Percentiles rank a stretch among this genome's conserved stretches.
phyloP scores from a whole-genome alignment of 2,888 invertebrate genomes.

The Leptinotarsa juncta region DNA sequence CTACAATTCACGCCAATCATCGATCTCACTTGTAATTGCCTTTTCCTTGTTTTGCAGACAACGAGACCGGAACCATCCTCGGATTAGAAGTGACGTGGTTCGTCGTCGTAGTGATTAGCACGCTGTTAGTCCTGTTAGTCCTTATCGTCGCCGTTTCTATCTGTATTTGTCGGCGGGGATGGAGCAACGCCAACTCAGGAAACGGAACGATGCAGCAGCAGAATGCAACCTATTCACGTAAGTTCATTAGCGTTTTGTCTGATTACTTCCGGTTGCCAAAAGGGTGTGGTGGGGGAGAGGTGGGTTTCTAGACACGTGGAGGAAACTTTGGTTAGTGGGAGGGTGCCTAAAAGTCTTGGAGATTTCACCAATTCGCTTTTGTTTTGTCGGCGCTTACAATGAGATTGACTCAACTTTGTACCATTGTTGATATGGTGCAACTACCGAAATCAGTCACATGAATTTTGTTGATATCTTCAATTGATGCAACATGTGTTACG shows the following conservation, averaged over 20 bases:
- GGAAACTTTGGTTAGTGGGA: too few species aligned
- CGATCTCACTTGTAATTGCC: neutral
- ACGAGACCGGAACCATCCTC: conserved; percentile 73
- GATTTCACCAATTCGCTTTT: too few species aligned
- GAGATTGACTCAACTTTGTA: too few species aligned
- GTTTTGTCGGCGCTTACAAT: too few species aligned
- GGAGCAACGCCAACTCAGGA: conserved; percentile 63
- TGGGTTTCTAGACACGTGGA: neutral
- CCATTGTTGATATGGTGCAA: too few species aligned
- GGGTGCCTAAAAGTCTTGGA: too few species aligned
- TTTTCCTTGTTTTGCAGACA: conserved; percentile 65
- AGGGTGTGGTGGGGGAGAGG: neutral
- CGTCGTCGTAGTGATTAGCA: conserved; percentile 77
- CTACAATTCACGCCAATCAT: neutral
- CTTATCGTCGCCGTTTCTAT: conserved; percentile 77
- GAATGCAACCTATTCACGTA: conserved; percentile 67
- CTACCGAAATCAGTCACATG: too few species aligned
- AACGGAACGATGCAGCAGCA: conserved; percentile 66
- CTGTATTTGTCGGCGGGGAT: conserved; percentile 81
- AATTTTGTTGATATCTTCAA: too few species aligned
- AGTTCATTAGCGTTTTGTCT: conserved; percentile 49
- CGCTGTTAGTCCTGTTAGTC: conserved; percentile 76
- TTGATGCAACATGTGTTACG: too few species aligned
- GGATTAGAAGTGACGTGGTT: conserved; percentile 84
- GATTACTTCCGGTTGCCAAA: neutral